A percentile compares a stretch with the other conserved stretches of the same genome.
Conservation (phyloP, 2,113 vertebrate genomes). For the Bos indicus region DNA sequence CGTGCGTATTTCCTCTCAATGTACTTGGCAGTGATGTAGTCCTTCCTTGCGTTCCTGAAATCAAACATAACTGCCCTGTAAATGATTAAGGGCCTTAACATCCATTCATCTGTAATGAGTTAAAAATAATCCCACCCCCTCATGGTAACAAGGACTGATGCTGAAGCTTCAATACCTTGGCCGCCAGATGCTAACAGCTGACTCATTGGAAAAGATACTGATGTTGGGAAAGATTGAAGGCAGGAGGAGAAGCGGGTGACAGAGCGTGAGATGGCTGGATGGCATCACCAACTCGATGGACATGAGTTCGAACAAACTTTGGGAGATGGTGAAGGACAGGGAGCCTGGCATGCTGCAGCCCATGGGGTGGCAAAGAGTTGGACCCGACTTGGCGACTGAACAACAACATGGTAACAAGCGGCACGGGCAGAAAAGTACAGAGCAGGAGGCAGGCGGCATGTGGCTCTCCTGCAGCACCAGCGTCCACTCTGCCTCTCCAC, state of each 20-base stretch:
- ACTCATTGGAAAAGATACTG: neutral
- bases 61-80: neutral
- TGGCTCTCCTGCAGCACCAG: neutral
- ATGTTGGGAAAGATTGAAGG: neutral
- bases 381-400: neutral
- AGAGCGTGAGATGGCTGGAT: neutral
- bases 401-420: neutral
- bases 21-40: constrained; percentile 97
- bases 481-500: neutral
- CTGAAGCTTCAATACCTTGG: neutral
- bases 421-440: too few species aligned
- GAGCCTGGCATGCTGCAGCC: neutral
- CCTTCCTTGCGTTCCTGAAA: constrained; percentile 94
- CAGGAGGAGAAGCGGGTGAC: neutral
- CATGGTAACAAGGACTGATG: neutral
- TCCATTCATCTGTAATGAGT: neutral
- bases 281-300: neutral
- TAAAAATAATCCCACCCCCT: neutral
- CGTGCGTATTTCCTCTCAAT: constrained; percentile 90
- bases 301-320: neutral
- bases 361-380: neutral
- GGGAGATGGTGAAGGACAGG: neutral
- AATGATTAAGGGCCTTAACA: neutral
- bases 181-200: neutral
- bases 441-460: neutral